These are phyloP conservation scores for Drosophila yakuba DNA, from an alignment of 1,140 invertebrate species.

Conservation along the genomic window DNA sequence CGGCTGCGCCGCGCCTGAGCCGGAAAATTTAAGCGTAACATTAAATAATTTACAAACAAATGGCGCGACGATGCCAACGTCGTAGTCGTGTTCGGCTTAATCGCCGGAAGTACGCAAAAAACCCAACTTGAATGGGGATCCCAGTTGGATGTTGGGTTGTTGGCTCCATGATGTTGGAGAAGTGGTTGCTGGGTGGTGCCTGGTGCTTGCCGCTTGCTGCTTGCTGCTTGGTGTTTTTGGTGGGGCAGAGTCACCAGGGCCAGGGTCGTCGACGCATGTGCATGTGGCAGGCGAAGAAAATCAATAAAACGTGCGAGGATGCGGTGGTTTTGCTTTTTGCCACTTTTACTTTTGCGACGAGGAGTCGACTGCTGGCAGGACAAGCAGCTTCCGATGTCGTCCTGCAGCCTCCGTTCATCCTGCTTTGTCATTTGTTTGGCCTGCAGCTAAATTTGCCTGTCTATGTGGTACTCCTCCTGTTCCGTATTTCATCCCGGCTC, in stretches of 20 bases:
- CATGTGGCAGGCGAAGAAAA: conserved; percentile 73
- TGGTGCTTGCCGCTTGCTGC: neutral
- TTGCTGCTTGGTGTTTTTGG: neutral
- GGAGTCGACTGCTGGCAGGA: conserved; percentile 65
- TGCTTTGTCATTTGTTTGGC: conserved; percentile 81
- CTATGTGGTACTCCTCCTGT: conserved; percentile 27
- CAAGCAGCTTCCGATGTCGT: conserved; percentile 72
- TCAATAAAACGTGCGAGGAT: conserved; percentile 80
- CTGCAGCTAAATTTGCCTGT: conserved; percentile 80
- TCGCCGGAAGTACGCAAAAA: conserved; percentile 75
- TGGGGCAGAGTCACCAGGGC: conserved; percentile 35
- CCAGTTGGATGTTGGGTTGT: neutral
- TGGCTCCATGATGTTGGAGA: neutral
- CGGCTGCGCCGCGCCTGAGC: conserved; percentile 47
- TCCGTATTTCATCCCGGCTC: conserved; percentile 17
- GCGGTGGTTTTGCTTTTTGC: conserved; percentile 55
- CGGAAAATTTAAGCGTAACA: conserved; percentile 83
- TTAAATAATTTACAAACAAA: conserved; percentile 83
- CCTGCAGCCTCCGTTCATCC: conserved; percentile 32
- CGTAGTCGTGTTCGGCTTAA: conserved; percentile 59
- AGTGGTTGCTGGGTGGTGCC: neutral
- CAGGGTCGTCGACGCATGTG: conserved; percentile 74
- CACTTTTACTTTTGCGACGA: conserved; percentile 76
- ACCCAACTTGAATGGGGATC: conserved; percentile 37
- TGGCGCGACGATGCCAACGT: conserved; percentile 55